Evolutionary conservation across 2,113 vertebrate species (phyloP).

Genomic region (Hyaena hyaena): DNA sequence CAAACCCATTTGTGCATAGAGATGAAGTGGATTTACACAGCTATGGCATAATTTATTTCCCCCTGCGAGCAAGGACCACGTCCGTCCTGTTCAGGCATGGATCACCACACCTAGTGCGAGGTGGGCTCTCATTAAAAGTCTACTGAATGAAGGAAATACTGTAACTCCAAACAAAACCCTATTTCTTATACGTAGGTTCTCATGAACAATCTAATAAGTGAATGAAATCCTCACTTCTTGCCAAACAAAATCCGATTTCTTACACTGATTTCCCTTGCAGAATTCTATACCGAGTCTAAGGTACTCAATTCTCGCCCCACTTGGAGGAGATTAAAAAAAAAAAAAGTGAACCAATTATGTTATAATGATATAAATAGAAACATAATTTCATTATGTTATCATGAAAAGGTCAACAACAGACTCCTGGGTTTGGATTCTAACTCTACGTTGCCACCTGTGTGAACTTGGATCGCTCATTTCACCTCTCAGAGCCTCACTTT

Average conservation of each 20-base stretch:
- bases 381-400: too few species aligned
- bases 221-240: background rate
- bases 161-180: background rate
- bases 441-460: background rate
- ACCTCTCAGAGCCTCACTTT: background rate
- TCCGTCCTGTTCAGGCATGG: background rate
- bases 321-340: background rate
- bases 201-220: background rate
- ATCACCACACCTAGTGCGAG: background rate
- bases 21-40: background rate
- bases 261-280: background rate
- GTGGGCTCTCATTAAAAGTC: background rate
- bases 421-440: background rate
- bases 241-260: background rate
- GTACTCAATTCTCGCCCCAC: background rate
- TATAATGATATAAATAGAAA: background rate
- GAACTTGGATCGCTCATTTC: background rate
- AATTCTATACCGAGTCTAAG: background rate
- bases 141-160: background rate
- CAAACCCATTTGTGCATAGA: conserved; percentile 25
- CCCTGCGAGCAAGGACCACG: background rate
- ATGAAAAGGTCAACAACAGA: background rate
- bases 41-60: background rate
- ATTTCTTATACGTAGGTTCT: background rate
- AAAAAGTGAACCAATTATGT: background rate